Evolutionary conservation across 2,113 vertebrate species (phyloP).

Genomic region (Cisticola juncidis): DNA sequence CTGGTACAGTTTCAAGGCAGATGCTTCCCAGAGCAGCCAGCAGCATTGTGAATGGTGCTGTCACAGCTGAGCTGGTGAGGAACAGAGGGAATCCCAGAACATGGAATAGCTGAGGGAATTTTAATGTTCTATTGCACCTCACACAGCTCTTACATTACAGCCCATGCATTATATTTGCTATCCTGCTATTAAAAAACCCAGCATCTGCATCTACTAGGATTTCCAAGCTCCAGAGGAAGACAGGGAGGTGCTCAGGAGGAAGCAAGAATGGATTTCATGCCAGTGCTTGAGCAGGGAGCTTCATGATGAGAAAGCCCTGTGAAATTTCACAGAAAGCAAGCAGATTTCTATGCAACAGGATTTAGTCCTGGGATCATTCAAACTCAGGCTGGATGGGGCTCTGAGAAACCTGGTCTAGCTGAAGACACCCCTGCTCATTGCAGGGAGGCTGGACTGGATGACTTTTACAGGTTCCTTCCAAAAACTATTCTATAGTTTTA

Average conservation of each 20-base stretch:
- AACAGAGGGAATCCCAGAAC: not conserved
- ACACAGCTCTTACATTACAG: not conserved
- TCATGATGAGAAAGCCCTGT: not conserved
- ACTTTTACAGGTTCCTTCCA: not conserved
- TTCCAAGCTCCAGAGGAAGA: not conserved
- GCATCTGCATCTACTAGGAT: not conserved
- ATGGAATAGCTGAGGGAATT: not conserved
- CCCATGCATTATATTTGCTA: not conserved
- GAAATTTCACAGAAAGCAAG: not conserved
- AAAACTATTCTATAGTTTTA: not conserved
- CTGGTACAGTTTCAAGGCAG: not conserved
- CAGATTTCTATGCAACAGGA: not conserved
- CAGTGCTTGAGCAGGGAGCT: not conserved
- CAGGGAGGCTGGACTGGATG: not conserved
- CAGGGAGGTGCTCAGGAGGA: not conserved
- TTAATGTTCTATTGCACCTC: not conserved
- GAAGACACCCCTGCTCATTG: too few species aligned
- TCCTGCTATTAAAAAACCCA: not conserved
- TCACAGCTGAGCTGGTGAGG: not conserved
- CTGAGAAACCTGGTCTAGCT: not conserved
- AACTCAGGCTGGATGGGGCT: not conserved
- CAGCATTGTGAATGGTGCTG: not conserved
- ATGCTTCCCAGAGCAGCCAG: not conserved
- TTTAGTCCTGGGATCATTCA: not conserved
- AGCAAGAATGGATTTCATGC: not conserved